Conservation (phyloP, 2,113 vertebrate species). For the Ammodytes marinus region DNA sequence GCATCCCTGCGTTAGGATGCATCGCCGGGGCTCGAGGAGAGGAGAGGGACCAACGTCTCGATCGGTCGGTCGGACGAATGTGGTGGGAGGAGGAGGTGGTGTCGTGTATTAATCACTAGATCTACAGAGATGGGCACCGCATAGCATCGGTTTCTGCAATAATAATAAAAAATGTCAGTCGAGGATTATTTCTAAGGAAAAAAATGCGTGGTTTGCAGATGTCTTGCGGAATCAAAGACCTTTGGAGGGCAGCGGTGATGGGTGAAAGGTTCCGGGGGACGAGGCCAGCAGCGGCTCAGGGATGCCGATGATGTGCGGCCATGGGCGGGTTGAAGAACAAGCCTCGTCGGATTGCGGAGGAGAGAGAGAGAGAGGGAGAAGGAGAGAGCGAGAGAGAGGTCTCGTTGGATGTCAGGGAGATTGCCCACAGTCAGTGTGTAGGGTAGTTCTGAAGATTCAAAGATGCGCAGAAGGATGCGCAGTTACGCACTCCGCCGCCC, state of each 20-base stretch:
- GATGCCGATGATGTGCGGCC: slow-evolving; percentile 78
- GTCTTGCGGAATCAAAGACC: slow-evolving; percentile 47
- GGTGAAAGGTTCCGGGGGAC: slow-evolving; percentile 55
- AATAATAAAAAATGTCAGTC: slow-evolving; percentile 7
- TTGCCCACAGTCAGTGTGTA: slow-evolving; percentile 61
- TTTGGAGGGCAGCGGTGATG: slow-evolving; percentile 33
- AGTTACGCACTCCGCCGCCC: slow-evolving; percentile 50
- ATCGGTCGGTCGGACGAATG: slow-evolving; percentile 70
- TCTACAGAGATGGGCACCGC: slow-evolving; percentile 75
- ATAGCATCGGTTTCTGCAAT: slow-evolving; percentile 66
- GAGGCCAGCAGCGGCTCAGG: slow-evolving; percentile 75
- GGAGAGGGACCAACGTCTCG: slow-evolving; percentile 51
- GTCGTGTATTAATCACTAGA: slow-evolving; percentile 74
- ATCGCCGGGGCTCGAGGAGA: slow-evolving; percentile 67
- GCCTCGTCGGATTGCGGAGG: slow-evolving; percentile 75
- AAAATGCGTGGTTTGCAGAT: slow-evolving; percentile 2
- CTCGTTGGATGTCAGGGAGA: slow-evolving; percentile 77
- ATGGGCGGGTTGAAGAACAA: slow-evolving; percentile 65
- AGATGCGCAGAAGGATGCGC: slow-evolving; percentile 83
- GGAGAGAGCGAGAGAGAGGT: slow-evolving; percentile 34
- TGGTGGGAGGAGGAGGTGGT: slow-evolving; percentile 59
- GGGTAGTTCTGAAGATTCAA: slow-evolving; percentile 73
- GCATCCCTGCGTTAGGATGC: slow-evolving; percentile 77
- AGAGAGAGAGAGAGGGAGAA: no score
- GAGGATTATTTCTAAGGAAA: slow-evolving; percentile 6